These are phyloP conservation scores for Phthorimaea operculella DNA, from an alignment of 1,140 invertebrate species.

Conservation along the genomic window DNA sequence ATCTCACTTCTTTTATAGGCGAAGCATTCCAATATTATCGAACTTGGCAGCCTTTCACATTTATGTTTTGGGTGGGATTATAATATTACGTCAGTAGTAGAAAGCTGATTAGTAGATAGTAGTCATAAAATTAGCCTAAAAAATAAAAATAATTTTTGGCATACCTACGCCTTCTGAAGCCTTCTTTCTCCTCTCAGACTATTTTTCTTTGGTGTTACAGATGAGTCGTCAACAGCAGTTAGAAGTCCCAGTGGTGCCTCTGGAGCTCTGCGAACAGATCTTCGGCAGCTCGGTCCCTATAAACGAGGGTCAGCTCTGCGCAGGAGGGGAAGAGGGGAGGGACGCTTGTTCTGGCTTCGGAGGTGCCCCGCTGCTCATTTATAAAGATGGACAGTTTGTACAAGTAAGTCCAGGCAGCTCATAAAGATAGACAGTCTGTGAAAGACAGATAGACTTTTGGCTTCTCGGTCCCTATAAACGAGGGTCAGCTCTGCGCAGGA, in stretches of 20 bases:
- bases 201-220: conserved; percentile 20
- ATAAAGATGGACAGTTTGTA: conserved; percentile 69
- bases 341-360: conserved; percentile 79
- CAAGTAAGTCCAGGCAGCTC: conserved; percentile 69
- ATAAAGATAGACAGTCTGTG: too few species aligned
- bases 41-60: too few species aligned
- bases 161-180: too few species aligned
- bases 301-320: conserved; percentile 73
- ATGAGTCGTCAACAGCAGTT: conserved; percentile 62
- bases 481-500: conserved; percentile 75
- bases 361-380: conserved; percentile 73
- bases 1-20: too few species aligned
- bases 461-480: conserved; percentile 39
- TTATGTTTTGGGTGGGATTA: too few species aligned
- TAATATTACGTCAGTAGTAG: too few species aligned
- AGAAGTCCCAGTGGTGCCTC: conserved; percentile 66
- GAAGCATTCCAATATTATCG: too few species aligned
- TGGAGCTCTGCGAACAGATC: conserved; percentile 65
- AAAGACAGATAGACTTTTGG: too few species aligned
- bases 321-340: conserved; percentile 72
- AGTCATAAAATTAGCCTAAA: too few species aligned
- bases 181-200: too few species aligned
- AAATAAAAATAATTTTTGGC: too few species aligned
- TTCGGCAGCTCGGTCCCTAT: conserved; percentile 69
- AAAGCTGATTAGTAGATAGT: too few species aligned